These are phyloP conservation scores for Sympetrum striolatum DNA, from an alignment of 2,888 invertebrate species.

Conservation along the genomic window DNA sequence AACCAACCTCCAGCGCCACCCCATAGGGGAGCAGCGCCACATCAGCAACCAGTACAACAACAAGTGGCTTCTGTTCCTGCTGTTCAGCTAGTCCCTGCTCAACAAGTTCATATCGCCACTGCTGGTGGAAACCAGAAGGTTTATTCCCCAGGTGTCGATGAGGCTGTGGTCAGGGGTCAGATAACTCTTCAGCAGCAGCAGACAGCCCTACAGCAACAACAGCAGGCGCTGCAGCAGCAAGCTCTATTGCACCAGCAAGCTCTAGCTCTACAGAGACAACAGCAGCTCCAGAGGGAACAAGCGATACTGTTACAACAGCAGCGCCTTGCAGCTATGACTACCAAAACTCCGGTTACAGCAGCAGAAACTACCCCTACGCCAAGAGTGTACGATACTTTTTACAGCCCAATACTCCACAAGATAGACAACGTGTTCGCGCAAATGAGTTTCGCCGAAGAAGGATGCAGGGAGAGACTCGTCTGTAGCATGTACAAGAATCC, in stretches of 20 bases:
- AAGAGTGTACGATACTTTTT: conserved; percentile 56
- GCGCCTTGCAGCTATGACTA: conserved; percentile 61
- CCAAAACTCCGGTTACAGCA: conserved; percentile 54
- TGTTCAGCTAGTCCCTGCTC: not conserved
- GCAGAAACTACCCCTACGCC: conserved; percentile 44
- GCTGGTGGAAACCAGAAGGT: conserved; percentile 20
- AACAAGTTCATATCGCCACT: conserved; percentile 2
- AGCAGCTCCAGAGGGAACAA: conserved; percentile 49
- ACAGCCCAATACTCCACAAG: conserved; percentile 56
- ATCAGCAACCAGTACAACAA: not conserved
- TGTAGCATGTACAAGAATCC: conserved; percentile 58
- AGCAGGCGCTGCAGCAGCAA: conserved; percentile 46
- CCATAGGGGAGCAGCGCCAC: not conserved
- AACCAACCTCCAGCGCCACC: not conserved
- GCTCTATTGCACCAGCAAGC: conserved; percentile 47
- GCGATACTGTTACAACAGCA: conserved; percentile 65
- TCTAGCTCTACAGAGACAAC: conserved; percentile 46
- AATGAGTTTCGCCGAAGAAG: conserved; percentile 56
- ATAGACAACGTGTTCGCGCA: conserved; percentile 57
- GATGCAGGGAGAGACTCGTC: conserved; percentile 56
- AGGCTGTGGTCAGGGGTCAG: not conserved
- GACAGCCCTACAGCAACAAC: conserved; percentile 47
- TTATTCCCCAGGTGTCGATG: not conserved
- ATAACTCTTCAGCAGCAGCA: conserved; percentile 40
- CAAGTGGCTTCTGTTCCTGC: not conserved